Percentiles rank a stretch among this genome's conserved stretches.
Conservation (phyloP, 2,888 invertebrate species). For the Halictus quadricinctus region DNA sequence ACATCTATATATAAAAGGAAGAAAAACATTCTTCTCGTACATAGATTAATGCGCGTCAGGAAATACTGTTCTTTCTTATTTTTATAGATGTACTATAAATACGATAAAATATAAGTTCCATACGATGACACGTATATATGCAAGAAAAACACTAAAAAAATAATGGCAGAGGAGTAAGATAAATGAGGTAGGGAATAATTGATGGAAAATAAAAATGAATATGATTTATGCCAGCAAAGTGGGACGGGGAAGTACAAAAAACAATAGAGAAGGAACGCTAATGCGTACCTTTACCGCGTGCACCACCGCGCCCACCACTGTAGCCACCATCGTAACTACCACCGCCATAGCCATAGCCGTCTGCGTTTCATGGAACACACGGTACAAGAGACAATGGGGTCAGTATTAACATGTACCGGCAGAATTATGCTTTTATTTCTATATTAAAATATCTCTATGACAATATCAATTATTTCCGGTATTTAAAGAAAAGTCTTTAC, state of each 20-base stretch:
- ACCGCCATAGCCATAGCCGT: constrained; percentile 92
- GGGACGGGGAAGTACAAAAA: constrained; percentile 65
- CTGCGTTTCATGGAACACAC: constrained; percentile 83
- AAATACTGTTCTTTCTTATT: constrained; percentile 31
- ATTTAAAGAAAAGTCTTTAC: constrained; percentile 24
- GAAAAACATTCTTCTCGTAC: constrained; percentile 5
- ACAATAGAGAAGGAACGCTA: constrained; percentile 81
- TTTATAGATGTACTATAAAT: constrained; percentile 31
- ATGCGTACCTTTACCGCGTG: constrained; percentile 93
- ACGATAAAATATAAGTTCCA: constrained; percentile 39
- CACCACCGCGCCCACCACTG: constrained; percentile 92
- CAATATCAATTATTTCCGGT: constrained; percentile 34
- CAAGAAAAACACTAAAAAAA: constrained; percentile 39
- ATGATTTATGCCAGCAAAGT: constrained; percentile 49
- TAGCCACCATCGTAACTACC: constrained; percentile 95
- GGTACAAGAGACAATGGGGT: constrained; percentile 78
- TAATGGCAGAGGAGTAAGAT: constrained; percentile 27
- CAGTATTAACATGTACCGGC: constrained; percentile 68
- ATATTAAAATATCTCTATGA: constrained; percentile 44
- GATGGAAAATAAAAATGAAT: constrained; percentile 43
- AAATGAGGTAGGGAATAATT: constrained; percentile 13
- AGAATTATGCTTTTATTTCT: constrained; percentile 52
- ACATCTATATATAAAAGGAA: neutral
- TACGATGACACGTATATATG: constrained; percentile 54
- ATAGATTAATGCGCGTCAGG: constrained; percentile 11